A percentile compares a stretch with the other conserved stretches of the same genome.
Evolutionary conservation across 2,888 invertebrate genomes (phyloP).

Genomic region (Melanophora roralis): DNA sequence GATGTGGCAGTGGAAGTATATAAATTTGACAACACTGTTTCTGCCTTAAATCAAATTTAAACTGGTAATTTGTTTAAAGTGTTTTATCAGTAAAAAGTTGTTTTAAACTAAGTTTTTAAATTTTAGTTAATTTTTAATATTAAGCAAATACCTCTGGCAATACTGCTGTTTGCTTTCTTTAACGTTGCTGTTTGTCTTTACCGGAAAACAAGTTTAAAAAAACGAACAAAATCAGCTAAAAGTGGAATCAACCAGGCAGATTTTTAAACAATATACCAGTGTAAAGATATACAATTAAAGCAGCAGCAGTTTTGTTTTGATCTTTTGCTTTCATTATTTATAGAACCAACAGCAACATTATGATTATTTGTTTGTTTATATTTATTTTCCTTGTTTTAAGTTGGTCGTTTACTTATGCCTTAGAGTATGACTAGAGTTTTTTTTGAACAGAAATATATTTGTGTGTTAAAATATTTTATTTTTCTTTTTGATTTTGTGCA

Average conservation of each 20-base stretch:
- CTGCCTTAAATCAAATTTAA: too few relatives aligned
- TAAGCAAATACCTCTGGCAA: background rate
- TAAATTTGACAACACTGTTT: too few relatives aligned
- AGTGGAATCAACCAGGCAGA: background rate
- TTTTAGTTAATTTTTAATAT: background rate
- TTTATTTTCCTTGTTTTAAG: background rate
- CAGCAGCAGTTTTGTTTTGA: constrained; percentile 7
- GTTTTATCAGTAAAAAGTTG: too few relatives aligned
- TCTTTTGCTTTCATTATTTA: constrained; percentile 25
- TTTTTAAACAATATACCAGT: constrained; percentile 24
- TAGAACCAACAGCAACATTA: constrained; percentile 18
- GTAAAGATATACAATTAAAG: constrained; percentile 6
- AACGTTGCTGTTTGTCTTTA: constrained; percentile 20
- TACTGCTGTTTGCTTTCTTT: background rate
- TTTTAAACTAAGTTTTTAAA: too few relatives aligned
- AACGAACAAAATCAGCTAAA: background rate
- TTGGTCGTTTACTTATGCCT: background rate
- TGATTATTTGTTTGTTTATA: constrained; percentile 12
- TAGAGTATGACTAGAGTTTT: background rate
- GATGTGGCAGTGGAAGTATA: too few relatives aligned
- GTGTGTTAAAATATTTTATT: background rate
- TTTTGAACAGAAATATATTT: background rate
- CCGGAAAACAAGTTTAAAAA: constrained; percentile 30
- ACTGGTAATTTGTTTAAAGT: too few relatives aligned
- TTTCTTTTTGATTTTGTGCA: too few relatives aligned